Evolutionary conservation across 1,140 invertebrate species (phyloP), one percentile per base, ranked within the genome.

Genomic region (Diorhabda carinulata): DNA sequence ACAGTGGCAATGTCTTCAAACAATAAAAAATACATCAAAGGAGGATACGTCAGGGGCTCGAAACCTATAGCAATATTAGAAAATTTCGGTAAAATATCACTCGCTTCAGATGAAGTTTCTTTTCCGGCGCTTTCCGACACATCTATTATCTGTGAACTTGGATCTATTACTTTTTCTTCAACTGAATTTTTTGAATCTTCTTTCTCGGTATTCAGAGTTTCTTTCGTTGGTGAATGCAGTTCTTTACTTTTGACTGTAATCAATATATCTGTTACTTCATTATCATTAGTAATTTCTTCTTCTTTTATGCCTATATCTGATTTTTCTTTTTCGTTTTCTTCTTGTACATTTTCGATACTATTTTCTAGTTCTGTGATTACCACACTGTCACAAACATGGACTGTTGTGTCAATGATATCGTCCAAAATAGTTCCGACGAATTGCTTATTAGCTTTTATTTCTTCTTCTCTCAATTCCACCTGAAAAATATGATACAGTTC

Each of bases 1-100:
- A 76, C 69, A 5, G 71, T 74, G 8, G 77, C 47, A 3, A 80
- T 25, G 9, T 68, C 43, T 2, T 79, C 78, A 8, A 77, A 74
- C 6, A 66, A 43, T 43, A 80, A 59, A 43, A 75, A 76, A 66
- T 78, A 78, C 2, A 67, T 65, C 7, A 71, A 25, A 60, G 41
- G 10, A 43, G 66, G 66, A 67, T 25, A 41, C 4, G 42, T 5
- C 40, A 58, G 40, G 9, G 61, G 10, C 63, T 74, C 68, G 42
- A 67, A 71, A 9, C 69, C 73, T 25, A 25, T 25, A 25, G 25
- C 25, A 25, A 25, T 25, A 25, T 25, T 25, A 25, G 25, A 25
- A 25, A 25, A 25, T 25, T 25, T 25, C 25, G 25, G 25, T 25
- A 25, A 25, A 25, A 25, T 25, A 25, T 25, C 25, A 25, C 25